Evolutionary conservation across 2,113 vertebrate species (phyloP), one percentile per base, ranked within the genome.

Genomic region (Climacteris rufus): DNA sequence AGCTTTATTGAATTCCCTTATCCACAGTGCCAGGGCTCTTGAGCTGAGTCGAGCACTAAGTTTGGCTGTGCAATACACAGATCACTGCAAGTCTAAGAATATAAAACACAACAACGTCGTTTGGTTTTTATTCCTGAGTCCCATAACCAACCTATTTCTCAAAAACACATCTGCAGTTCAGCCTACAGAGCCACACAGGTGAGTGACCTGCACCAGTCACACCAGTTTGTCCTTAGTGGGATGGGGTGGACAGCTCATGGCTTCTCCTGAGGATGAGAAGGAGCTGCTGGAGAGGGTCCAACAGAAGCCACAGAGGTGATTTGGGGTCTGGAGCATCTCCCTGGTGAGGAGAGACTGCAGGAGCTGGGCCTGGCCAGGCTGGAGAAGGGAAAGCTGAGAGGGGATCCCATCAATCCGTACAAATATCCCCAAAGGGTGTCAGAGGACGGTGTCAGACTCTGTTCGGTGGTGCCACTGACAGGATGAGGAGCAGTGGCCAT

Each of bases 11-110:
- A 7, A 25, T 20, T 11, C 40, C 28, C 40, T 16, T 11, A 2
- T 22, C n/a, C 70, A 6, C 1, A 0, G 47, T 19, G 56, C 42
- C 44, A 11, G 44, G 57, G 8, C 14, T 7, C 20, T 17, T 4
- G 1, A 10, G 21, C 15, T 0, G 1, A 59, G 15, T 1, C 2
- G 4, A 45, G 63, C 9, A 4, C 16, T 9, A 6, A 2, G 21
- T 24, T 1, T 7, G 44, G 53, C 82, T 2, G 1, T 37, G 64
- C 35, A 9, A 44, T 42, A 33, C 1, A 5, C 35, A 35, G 33
- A 18, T 7, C 4, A 5, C 0, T 4, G 19, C 2, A 35, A 30
- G 4, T 2, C 5, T 4, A 20, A 77, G 59, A 19, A 40, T 40
- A 8, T 28, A 30, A 68, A 75, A 77, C 4, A 0, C 0, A 15